A percentile compares a stretch with the other conserved stretches of the same genome.
Evolutionary conservation across 2,888 invertebrate genomes (phyloP).

Genomic region (Halictus quadricinctus): DNA sequence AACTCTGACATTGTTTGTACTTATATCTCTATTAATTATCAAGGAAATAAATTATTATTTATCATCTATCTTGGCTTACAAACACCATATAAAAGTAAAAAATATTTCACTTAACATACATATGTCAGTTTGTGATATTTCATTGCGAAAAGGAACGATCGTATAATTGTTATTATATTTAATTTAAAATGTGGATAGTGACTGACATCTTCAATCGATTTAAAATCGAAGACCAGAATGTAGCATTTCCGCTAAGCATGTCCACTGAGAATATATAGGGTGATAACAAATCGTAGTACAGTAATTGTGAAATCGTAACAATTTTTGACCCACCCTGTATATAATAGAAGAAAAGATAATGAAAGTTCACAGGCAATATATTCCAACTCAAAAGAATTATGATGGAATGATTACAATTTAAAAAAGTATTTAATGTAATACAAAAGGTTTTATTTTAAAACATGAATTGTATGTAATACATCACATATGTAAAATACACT

Average conservation of each 20-base stretch:
- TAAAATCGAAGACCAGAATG: neutral
- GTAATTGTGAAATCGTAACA: neutral
- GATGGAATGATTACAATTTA: neutral
- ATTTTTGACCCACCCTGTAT: neutral
- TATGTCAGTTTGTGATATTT: neutral
- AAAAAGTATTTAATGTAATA: neutral
- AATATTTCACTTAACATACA: neutral
- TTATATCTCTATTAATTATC: neutral
- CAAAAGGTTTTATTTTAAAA: neutral
- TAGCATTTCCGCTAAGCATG: neutral
- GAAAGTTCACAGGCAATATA: neutral
- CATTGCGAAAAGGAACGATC: neutral
- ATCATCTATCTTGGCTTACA: neutral
- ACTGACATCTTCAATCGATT: neutral
- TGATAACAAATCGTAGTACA: neutral
- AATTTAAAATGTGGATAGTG: neutral
- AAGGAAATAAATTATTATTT: neutral
- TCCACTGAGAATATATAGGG: neutral
- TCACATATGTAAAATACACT: neutral
- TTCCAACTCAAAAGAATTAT: neutral
- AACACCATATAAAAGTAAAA: neutral
- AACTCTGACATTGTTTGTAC: neutral
- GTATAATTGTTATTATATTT: neutral
- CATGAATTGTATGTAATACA: neutral
- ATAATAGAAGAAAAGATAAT: neutral